Conservation (phyloP, 2,888 invertebrate species). For the Ophion ventricosus region DNA sequence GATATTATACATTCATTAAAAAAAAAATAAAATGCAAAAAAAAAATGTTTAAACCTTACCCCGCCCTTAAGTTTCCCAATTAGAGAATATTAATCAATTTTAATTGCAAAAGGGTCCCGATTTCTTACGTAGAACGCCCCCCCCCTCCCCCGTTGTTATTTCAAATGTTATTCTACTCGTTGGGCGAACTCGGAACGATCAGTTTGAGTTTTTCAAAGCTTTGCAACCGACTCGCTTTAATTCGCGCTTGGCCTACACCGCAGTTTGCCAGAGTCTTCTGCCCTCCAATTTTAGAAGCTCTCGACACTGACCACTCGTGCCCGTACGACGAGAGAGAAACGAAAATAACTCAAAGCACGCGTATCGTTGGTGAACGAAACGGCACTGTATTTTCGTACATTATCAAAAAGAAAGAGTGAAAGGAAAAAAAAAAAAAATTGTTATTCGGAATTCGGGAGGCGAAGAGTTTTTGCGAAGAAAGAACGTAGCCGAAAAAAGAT, state of each 20-base stretch:
- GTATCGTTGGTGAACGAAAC: slow-evolving; percentile 24
- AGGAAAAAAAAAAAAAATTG: background rate
- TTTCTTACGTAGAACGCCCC: too few relatives aligned
- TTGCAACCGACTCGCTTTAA: background rate
- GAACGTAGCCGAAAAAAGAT: background rate
- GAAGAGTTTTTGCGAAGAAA: slow-evolving; percentile 21
- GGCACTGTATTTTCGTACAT: slow-evolving; percentile 33
- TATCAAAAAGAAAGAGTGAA: slow-evolving; percentile 10
- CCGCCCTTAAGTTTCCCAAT: too few relatives aligned
- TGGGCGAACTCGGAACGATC: too few relatives aligned
- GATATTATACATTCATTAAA: too few relatives aligned
- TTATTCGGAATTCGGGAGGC: slow-evolving; percentile 18
- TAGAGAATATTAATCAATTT: too few relatives aligned
- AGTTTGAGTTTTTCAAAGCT: background rate
- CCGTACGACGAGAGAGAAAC: slow-evolving; percentile 40
- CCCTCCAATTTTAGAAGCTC: slow-evolving; percentile 62
- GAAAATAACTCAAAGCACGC: slow-evolving; percentile 44
- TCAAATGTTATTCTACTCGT: too few relatives aligned
- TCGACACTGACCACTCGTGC: slow-evolving; percentile 57
- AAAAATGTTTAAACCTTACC: too few relatives aligned
- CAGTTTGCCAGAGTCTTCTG: slow-evolving; percentile 25
- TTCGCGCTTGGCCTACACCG: slow-evolving; percentile 42
- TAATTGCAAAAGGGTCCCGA: too few relatives aligned
- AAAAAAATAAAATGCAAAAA: too few relatives aligned
- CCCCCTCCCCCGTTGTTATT: too few relatives aligned